Evolutionary conservation across 2,888 invertebrate species (phyloP).

Genomic region (Sympetrum striolatum): DNA sequence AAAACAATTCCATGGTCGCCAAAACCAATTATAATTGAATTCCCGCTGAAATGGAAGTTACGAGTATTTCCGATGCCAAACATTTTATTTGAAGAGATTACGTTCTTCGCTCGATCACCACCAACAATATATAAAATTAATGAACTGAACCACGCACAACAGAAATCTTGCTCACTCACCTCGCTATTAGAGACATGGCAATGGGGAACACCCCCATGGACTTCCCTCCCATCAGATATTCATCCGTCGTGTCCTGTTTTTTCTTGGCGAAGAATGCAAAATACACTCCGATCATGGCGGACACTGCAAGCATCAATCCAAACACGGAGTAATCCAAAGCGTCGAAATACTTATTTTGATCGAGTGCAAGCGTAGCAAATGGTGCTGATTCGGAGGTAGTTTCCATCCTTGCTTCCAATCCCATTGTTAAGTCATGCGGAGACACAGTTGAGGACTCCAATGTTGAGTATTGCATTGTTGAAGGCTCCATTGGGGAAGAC

Average conservation of each 20-base stretch:
- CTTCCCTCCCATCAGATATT: conserved; percentile 56
- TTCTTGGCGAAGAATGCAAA: conserved; percentile 57
- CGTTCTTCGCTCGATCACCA: too few species aligned
- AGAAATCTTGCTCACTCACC: conserved; percentile 51
- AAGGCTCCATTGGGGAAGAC: too few species aligned
- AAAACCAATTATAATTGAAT: too few species aligned
- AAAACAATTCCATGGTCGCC: too few species aligned
- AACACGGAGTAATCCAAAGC: conserved; percentile 55
- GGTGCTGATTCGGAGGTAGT: neutral
- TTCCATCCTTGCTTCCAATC: neutral
- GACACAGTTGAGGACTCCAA: neutral
- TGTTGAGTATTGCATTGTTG: too few species aligned
- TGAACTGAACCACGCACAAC: too few species aligned
- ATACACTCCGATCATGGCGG: conserved; percentile 55
- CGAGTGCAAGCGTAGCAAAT: neutral
- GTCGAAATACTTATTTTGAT: neutral
- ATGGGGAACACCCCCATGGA: conserved; percentile 56
- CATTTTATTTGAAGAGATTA: too few species aligned
- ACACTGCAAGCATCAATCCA: conserved; percentile 53
- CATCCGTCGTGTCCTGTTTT: conserved; percentile 54
- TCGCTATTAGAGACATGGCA: conserved; percentile 55
- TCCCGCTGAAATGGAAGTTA: too few species aligned
- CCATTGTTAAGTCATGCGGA: neutral
- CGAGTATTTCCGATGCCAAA: too few species aligned
- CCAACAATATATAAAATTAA: too few species aligned